phyloP scores from a whole-genome alignment of 2,888 invertebrate species.

The Eumacrocentrus americanus region DNA sequence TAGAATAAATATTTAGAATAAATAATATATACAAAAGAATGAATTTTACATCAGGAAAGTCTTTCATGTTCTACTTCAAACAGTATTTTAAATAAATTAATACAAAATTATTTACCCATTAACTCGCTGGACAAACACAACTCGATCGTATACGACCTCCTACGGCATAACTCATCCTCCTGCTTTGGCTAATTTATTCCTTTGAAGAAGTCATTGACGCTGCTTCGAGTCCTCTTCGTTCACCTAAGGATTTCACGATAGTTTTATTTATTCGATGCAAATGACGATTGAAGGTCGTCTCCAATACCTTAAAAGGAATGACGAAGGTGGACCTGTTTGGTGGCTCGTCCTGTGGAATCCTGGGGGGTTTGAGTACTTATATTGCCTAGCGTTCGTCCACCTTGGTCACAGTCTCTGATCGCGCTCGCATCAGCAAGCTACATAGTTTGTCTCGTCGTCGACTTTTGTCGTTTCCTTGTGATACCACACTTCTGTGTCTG shows the following conservation, averaged over 20 bases:
- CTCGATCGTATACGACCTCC: no score
- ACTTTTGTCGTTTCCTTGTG: conserved; percentile 7
- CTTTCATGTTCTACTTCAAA: no score
- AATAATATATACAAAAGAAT: no score
- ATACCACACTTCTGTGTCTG: not conserved
- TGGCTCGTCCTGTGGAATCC: conserved; percentile 37
- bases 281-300: conserved; percentile 4
- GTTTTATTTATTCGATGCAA: conserved; percentile 19
- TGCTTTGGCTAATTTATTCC: not conserved
- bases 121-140: not conserved
- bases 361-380: conserved; percentile 30
- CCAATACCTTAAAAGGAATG: conserved; percentile 25
- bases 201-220: conserved; percentile 4
- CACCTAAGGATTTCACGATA: not conserved
- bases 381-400: conserved; percentile 36
- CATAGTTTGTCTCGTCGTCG: conserved; percentile 22
- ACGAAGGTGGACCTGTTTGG: conserved; percentile 45
- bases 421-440: conserved; percentile 22
- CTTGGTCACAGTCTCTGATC: conserved; percentile 34
- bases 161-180: not conserved
- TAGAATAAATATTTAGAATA: no score
- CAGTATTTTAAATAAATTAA: not conserved
- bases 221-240: conserved; percentile 21
- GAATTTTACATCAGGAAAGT: no score
- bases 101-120: not conserved